Evolutionary conservation across 1,140 invertebrate genomes (phyloP), one percentile per base, ranked within the genome.

Genomic region (Drosophila kohkoa): DNA sequence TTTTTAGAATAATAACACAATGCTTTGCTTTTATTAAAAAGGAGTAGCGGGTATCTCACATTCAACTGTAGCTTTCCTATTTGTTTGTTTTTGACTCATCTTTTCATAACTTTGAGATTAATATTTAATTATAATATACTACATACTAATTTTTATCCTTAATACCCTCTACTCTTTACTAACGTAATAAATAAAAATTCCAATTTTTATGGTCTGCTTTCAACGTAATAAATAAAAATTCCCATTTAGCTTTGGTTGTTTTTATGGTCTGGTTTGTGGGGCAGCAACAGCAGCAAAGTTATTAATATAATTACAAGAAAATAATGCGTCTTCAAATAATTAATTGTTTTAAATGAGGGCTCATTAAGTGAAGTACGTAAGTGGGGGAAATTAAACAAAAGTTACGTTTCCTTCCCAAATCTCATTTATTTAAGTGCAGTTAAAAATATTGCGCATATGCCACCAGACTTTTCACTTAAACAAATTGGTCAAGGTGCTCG

Each of bases 401-500:
- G 11, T n/a, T 43, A 13, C n/a, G 13, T 43, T 43, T 43, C 41
- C 41, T 43, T n/a, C 41, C 41, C 3, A 43, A 43, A n/a, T 43
- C n/a, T 43, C 11, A 43, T 43, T n/a, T 46, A 62, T 46, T 15
- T 30, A 51, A 25, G 16, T 11, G n/a, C 20, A 8, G 16, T 25
- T 49, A 5, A 6, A 49, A 20, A 6, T 25, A 25, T 51, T 77
- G 35, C 30, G 20, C 20, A 25, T 25, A 25, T 62, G 66, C 66
- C 63, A 87, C 62, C 71, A 30, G 52, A 74, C 54, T 86, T 78
- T 81, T 75, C 67, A 86, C 75, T 87, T 65, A 69, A 67, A 62
- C 80, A 88, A 86, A 80, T 80, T 77, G 83, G 69, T 35, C 76
- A 86, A 88, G 82, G 80, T 82, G 80, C 49, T 51, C 30, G 67